phyloP scores from a whole-genome alignment of 2,797 vertebrate genomes.

The Perdix hodgsoniae region DNA sequence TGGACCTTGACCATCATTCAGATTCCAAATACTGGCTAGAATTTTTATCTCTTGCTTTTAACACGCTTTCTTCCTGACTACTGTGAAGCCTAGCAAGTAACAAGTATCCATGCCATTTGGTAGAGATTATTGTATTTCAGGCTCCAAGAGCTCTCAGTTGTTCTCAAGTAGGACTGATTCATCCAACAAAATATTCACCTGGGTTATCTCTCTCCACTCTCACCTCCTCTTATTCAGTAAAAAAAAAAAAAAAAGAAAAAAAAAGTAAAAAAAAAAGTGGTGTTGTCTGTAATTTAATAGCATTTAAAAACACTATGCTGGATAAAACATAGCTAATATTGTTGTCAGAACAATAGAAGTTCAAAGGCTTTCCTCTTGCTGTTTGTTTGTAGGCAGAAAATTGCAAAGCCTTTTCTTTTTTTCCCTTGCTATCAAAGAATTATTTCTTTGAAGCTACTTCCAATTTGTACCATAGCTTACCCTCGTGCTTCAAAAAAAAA shows the following conservation, averaged over 20 bases:
- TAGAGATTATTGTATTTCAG: conserved; percentile 10
- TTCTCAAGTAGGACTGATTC: conserved; percentile 52
- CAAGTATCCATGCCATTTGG: background rate
- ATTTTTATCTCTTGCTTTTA: conserved; percentile 17
- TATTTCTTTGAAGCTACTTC: conserved; percentile 6
- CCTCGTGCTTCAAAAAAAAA: background rate
- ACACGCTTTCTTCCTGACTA: background rate
- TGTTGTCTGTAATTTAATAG: conserved; percentile 4
- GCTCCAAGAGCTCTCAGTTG: conserved; percentile 18
- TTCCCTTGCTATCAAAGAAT: background rate
- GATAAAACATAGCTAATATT: conserved; percentile 36
- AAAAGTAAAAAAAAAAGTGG: background rate
- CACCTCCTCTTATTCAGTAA: background rate
- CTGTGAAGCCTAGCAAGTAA: conserved; percentile 5
- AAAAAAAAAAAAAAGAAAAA: background rate
- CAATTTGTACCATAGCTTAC: background rate
- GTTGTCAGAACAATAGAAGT: conserved; percentile 18
- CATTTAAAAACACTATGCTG: conserved; percentile 14
- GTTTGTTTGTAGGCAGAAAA: conserved; percentile 7
- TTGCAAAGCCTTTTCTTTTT: conserved; percentile 17
- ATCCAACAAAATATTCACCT: conserved; percentile 37
- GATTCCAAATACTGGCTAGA: background rate
- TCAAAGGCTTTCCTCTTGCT: conserved; percentile 42
- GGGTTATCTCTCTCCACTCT: background rate
- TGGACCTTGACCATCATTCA: background rate